Evolutionary conservation across 1,140 invertebrate genomes (phyloP).

Genomic region (Lordiphosa clarofinis): DNA sequence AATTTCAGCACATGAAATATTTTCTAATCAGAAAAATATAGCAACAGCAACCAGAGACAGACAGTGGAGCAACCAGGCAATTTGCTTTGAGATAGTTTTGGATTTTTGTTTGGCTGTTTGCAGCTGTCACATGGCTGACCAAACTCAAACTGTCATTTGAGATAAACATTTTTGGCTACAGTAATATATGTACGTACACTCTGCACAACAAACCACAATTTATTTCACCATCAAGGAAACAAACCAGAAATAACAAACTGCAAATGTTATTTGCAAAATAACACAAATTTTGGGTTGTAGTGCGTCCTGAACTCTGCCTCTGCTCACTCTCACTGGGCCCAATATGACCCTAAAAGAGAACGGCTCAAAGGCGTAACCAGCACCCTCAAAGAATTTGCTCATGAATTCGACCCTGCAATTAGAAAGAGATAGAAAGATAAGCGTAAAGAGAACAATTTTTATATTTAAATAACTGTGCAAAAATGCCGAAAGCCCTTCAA

Average conservation of each 20-base stretch:
- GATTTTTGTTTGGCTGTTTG: slow-evolving; percentile 26
- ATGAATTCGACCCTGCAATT: slow-evolving; percentile 95
- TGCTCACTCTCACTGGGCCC: slow-evolving; percentile 67
- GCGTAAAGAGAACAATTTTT: slow-evolving; percentile 82
- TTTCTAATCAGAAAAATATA: slow-evolving; percentile 54
- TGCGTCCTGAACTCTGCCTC: slow-evolving; percentile 45
- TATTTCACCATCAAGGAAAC: slow-evolving; percentile 31
- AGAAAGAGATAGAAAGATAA: background rate
- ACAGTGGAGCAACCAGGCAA: slow-evolving; percentile 17
- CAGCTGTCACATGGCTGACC: slow-evolving; percentile 50
- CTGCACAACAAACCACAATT: slow-evolving; percentile 47
- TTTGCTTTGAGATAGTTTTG: slow-evolving; percentile 59
- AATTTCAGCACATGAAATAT: slow-evolving; percentile 69
- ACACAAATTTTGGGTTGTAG: slow-evolving; percentile 3
- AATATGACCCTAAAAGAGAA: slow-evolving; percentile 95
- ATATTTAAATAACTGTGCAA: slow-evolving; percentile 88
- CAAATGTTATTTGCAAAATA: slow-evolving; percentile 18
- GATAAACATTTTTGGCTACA: slow-evolving; percentile 40
- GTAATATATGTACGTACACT: background rate
- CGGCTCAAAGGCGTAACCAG: slow-evolving; percentile 93
- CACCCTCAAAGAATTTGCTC: slow-evolving; percentile 97
- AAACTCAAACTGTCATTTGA: slow-evolving; percentile 44
- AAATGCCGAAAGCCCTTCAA: slow-evolving; percentile 99
- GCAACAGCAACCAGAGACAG: background rate
- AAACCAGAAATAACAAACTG: slow-evolving; percentile 25